Evolutionary conservation across 2,888 invertebrate genomes (phyloP), one percentile per base, ranked within the genome.

Genomic region (Apodemia zela): DNA sequence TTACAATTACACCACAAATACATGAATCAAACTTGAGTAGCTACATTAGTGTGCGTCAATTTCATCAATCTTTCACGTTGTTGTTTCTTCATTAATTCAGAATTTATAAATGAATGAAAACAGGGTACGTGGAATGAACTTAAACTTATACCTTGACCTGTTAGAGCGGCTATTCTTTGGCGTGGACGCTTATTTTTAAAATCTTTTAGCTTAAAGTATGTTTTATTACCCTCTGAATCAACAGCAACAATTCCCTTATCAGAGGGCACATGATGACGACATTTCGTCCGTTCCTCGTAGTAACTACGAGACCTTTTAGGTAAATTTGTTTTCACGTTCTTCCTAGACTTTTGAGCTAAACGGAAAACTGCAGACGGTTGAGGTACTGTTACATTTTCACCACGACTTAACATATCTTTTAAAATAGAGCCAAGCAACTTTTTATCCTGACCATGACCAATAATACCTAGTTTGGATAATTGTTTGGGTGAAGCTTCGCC

Each of bases 51-150:
- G 15, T 58, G 60, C 7, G 69, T 61, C 29, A 69, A 66, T 59
- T 69, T 67, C 18, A 71, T 63, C 11, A 72, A 61, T 8, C 78
- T 76, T 15, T 84, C 77, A 33, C 78, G 72, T 57, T 75, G 76
- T 66, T 87, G 77, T 62, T 80, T 73, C 65, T 79, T 85, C 77
- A 84, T 75, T 61, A 77, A 65, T 71, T 88, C 87, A 25, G 72
- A 68, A 69, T 77, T 82, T 8, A 88, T 82, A 64, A 89, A 89
- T 1, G 90, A 91, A 67, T 78, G 74, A 66, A 89, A 84, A 71
- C 90, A 90, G 5, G 89, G 90, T 63, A 81, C 72, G 68, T 91
- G 90, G 70, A 88, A 90, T 3, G 88, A 82, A 68, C 88, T 89
- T 18, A 89, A 47, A 70, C 88, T 88, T 57, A 82, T 86, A 0